Evolutionary conservation across 2,888 invertebrate genomes (phyloP).

Genomic region (Proisotoma minuta): DNA sequence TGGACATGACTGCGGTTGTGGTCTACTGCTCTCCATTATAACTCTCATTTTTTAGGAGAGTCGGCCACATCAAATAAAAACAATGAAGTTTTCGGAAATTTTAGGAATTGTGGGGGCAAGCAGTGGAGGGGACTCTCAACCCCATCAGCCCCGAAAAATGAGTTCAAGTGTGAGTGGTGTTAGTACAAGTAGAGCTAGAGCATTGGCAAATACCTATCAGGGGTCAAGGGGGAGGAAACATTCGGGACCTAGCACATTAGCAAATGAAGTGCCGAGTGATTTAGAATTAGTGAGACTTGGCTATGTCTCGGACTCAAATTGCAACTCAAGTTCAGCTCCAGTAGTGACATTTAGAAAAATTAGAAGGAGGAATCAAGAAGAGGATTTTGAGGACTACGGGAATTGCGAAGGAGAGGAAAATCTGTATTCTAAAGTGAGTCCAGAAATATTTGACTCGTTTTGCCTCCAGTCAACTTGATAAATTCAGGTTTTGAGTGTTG

Average conservation of each 20-base stretch:
- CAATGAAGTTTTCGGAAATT: slow-evolving; percentile 1
- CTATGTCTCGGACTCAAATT: neutral
- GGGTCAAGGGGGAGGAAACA: neutral
- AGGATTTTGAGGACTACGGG: neutral
- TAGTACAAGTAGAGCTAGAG: neutral
- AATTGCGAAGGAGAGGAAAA: neutral
- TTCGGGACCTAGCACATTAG: neutral
- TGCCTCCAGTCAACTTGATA: too few relatives aligned
- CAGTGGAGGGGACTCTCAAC: too few relatives aligned
- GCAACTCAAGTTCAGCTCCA: neutral
- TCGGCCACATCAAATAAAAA: neutral
- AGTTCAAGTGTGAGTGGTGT: neutral
- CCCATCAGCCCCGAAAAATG: neutral
- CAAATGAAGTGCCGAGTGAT: neutral
- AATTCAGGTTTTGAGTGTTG: slow-evolving; percentile 8
- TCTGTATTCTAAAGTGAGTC: neutral
- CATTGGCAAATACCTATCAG: neutral
- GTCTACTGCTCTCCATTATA: neutral
- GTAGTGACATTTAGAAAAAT: neutral
- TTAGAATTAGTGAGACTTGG: neutral
- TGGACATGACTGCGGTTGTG: neutral
- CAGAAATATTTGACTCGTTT: neutral
- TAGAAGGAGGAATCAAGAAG: neutral
- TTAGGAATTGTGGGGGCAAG: neutral
- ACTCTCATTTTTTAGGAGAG: neutral